Percentiles rank a stretch among this genome's conserved stretches.
phyloP scores from a whole-genome alignment of 2,888 invertebrate genomes.

The Papilio gigon region DNA sequence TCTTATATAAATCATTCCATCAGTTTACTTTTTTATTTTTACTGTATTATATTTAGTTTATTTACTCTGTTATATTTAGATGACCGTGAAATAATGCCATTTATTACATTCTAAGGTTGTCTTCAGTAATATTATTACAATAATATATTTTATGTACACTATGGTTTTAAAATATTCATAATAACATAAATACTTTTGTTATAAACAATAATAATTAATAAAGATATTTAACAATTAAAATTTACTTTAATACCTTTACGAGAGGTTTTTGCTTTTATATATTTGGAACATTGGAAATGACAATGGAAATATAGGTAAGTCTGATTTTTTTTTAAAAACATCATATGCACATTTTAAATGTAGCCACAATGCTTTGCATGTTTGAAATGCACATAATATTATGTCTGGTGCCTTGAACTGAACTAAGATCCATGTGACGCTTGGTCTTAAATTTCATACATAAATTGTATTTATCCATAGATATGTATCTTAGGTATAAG shows the following conservation, averaged over 20 bases:
- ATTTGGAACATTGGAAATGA: not conserved
- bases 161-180: no score
- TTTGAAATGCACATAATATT: constrained; percentile 17
- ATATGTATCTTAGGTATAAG: no score
- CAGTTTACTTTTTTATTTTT: no score
- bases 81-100: no score
- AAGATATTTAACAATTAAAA: no score
- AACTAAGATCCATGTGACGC: not conserved
- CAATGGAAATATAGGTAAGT: not conserved
- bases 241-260: no score
- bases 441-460: not conserved
- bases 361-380: not conserved
- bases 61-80: no score
- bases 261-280: not conserved
- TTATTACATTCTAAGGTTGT: not conserved
- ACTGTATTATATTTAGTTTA: no score
- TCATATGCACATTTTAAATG: constrained; percentile 9
- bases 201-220: no score
- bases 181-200: not conserved
- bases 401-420: not conserved
- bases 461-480: not conserved
- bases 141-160: not conserved
- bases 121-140: not conserved
- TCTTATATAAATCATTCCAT: no score
- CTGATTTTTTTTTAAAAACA: not conserved